These are phyloP conservation scores for Lepus timidus DNA, from an alignment of 2,113 vertebrate genomes.

Conservation along the genomic window DNA sequence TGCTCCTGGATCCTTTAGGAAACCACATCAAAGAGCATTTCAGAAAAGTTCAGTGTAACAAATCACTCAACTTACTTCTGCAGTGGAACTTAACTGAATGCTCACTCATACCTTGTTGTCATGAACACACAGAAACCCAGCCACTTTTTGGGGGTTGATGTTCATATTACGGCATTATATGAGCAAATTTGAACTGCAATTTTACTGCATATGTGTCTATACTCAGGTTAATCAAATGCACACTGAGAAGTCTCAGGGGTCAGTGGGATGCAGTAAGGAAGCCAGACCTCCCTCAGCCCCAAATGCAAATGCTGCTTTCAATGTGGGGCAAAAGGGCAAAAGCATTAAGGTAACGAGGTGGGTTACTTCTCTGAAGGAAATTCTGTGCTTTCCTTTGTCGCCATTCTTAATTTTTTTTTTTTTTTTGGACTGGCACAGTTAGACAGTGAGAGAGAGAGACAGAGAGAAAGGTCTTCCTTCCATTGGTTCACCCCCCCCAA, in stretches of 20 bases:
- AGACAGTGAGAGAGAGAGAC: too few species aligned
- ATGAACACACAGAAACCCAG: background rate
- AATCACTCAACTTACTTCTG: constrained; percentile 32
- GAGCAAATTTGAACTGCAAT: background rate
- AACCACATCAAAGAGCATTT: constrained; percentile 59
- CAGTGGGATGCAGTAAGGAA: background rate
- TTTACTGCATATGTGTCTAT: background rate
- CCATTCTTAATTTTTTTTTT: background rate
- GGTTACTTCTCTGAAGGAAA: background rate
- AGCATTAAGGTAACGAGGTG: background rate
- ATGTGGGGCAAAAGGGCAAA: background rate
- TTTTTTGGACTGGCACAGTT: too few species aligned
- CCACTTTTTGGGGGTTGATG: background rate
- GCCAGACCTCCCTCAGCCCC: background rate
- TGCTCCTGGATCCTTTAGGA: constrained; percentile 50
- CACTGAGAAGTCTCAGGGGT: background rate
- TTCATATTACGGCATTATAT: background rate
- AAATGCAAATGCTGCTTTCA: background rate
- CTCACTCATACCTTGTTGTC: background rate
- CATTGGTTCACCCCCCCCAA: too few species aligned
- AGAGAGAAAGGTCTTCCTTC: too few species aligned
- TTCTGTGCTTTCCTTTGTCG: background rate
- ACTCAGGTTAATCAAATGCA: background rate
- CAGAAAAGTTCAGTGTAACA: constrained; percentile 65
- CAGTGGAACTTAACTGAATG: background rate